Evolutionary conservation across 1,140 invertebrate genomes (phyloP), one percentile per base, ranked within the genome.

Genomic region (Listronotus oregonensis): DNA sequence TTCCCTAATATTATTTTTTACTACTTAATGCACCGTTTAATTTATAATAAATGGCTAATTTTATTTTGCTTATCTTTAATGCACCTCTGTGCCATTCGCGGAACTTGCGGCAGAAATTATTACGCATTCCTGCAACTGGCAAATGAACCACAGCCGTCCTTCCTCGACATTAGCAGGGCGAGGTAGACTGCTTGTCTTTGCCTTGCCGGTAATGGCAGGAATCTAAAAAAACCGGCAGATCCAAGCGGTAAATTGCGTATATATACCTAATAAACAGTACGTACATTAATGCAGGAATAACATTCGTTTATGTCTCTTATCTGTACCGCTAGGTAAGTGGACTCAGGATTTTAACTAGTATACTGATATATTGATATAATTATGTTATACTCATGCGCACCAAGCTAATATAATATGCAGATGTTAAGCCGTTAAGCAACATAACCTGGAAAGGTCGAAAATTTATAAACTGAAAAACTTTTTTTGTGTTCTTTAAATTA

Each of bases 151-250:
- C 21, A 27, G 10, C 39, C 39, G 10, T 42, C 39, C 39, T 42
- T 14, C 10, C 10, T 14, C 39, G 39, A 42, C 39, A 14, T 42
- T 42, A 42, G 39, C 39, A 42, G 39, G 39, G 39, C 39, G 39
- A 42, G 39, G 39, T 42, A 42, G 39, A 42, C 39, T 42, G 39
- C 39, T 42, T 42, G 39, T 42, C 39, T 42, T 42, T 42, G 39
- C 39, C 39, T 42, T 42, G 39, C 39, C 39, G 39, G 39, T 14
- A 42, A 42, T 42, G 39, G 39, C 39, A 42, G 39, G 39, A 42
- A 42, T 42, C 7, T 11, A 42, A 42, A 42, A 39, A 42, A 42
- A 42, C 10, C 14, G 39, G 10, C 39, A 11, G 39, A 42, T 42
- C 39, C 39, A 12, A 42, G 39, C 14, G 39, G 39, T 42, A 42